phyloP scores from a whole-genome alignment of 2,113 vertebrate genomes.

The Fregetta grallaria region DNA sequence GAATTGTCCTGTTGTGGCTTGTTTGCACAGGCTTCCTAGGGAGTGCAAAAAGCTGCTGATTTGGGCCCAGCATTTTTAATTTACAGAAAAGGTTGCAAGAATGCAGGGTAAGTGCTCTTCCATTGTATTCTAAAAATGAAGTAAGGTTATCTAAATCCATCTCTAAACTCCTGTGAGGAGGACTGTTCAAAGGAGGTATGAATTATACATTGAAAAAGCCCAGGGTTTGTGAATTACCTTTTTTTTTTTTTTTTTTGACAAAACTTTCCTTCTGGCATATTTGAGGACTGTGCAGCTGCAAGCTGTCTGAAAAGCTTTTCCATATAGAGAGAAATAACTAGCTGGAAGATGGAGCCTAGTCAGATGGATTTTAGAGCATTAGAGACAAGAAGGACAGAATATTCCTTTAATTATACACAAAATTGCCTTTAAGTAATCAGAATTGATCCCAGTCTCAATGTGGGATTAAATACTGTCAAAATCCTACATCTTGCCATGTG shows the following conservation, averaged over 20 bases:
- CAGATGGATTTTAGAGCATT: not conserved
- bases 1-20: not conserved
- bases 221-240: not conserved
- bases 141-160: slow-evolving; percentile 45
- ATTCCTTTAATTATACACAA: not conserved
- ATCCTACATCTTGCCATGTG: not conserved
- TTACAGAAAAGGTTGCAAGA: slow-evolving; percentile 6
- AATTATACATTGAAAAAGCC: slow-evolving; percentile 57
- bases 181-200: slow-evolving; percentile 28
- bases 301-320: not conserved
- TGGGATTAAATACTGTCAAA: not conserved
- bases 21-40: not conserved
- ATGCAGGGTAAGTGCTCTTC: slow-evolving; percentile 27
- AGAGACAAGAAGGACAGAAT: not conserved
- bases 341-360: not conserved
- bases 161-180: slow-evolving; percentile 37
- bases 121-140: slow-evolving; percentile 47
- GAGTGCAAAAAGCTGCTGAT: not conserved
- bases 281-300: not conserved
- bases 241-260: not conserved
- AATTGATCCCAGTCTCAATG: not conserved
- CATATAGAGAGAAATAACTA: not conserved
- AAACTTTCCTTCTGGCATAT: slow-evolving; percentile 9
- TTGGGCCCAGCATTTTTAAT: slow-evolving; percentile 45
- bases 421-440: not conserved